phyloP scores from a whole-genome alignment of 2,113 vertebrate species.

The Arizona elegans region DNA sequence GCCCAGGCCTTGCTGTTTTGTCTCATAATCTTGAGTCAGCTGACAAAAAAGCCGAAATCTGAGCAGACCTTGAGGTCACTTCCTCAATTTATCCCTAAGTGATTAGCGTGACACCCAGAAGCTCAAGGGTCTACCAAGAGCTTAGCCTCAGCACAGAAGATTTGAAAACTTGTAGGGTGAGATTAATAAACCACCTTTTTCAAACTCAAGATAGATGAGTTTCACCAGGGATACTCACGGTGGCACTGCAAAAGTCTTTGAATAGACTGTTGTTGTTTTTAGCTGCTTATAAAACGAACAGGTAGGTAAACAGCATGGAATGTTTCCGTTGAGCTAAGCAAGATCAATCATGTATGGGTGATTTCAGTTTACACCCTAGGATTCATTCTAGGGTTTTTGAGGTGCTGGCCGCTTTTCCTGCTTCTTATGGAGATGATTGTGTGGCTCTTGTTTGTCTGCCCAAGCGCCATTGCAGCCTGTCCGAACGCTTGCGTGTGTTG shows the following conservation, averaged over 20 bases:
- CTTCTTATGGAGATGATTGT: not conserved
- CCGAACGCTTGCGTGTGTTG: conserved; percentile 49
- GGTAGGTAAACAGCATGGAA: conserved; percentile 7
- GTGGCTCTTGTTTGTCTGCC: conserved; percentile 25
- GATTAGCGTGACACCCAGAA: conserved; percentile 35
- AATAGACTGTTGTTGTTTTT: not conserved
- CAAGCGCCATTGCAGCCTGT: conserved; percentile 15
- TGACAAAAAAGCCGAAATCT: conserved; percentile 51
- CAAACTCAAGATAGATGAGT: conserved; percentile 17
- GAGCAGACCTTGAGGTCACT: conserved; percentile 60
- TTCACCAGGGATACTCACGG: conserved; percentile 15
- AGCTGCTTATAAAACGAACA: conserved; percentile 34
- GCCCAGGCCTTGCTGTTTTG: conserved; percentile 51
- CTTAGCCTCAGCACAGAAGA: conserved; percentile 18
- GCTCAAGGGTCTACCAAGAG: conserved; percentile 33
- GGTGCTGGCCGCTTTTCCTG: not conserved
- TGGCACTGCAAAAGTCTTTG: conserved; percentile 32
- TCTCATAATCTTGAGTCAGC: conserved; percentile 47
- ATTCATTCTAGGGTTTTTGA: conserved; percentile 4
- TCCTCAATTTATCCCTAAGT: conserved; percentile 55
- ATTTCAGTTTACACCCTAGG: not conserved
- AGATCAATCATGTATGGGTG: not conserved
- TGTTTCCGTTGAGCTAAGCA: not conserved
- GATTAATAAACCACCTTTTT: conserved; percentile 3
- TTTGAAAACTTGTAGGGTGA: conserved; percentile 30